Percentiles rank a stretch among this genome's conserved stretches.
phyloP scores from a whole-genome alignment of 2,888 invertebrate species.

The Bugula neritina region DNA sequence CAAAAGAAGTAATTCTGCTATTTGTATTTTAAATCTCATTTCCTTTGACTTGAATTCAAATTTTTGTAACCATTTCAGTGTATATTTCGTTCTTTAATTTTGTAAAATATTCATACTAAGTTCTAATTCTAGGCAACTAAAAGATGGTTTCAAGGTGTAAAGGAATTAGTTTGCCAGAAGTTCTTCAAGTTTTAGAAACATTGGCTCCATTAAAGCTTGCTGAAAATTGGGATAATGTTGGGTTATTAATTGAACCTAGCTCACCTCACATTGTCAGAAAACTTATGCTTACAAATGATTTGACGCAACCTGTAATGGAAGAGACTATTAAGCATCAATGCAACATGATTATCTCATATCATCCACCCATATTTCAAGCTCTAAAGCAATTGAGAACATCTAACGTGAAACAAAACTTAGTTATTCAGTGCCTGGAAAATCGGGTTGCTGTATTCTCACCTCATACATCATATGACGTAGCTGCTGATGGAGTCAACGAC shows the following conservation, averaged over 20 bases:
- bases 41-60: too few species aligned
- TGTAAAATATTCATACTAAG: too few species aligned
- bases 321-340: conserved; percentile 65
- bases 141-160: not conserved
- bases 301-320: conserved; percentile 77
- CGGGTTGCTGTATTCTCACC: conserved; percentile 86
- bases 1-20: too few species aligned
- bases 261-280: conserved; percentile 55
- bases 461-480: conserved; percentile 82
- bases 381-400: conserved; percentile 67
- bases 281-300: conserved; percentile 81
- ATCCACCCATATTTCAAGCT: conserved; percentile 87
- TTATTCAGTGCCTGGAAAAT: conserved; percentile 72
- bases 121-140: too few species aligned
- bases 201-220: conserved; percentile 56
- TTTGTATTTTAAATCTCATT: too few species aligned
- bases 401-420: conserved; percentile 71
- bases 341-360: conserved; percentile 83
- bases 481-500: conserved; percentile 80
- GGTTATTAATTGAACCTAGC: conserved; percentile 75
- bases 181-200: conserved; percentile 35
- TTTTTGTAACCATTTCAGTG: too few species aligned
- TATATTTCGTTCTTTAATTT: too few species aligned
- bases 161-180: conserved; percentile 34
- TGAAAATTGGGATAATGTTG: conserved; percentile 91